Evolutionary conservation across 2,797 vertebrate genomes (phyloP), one percentile per base, ranked within the genome.

Genomic region (Rousettus madagascariensis): DNA sequence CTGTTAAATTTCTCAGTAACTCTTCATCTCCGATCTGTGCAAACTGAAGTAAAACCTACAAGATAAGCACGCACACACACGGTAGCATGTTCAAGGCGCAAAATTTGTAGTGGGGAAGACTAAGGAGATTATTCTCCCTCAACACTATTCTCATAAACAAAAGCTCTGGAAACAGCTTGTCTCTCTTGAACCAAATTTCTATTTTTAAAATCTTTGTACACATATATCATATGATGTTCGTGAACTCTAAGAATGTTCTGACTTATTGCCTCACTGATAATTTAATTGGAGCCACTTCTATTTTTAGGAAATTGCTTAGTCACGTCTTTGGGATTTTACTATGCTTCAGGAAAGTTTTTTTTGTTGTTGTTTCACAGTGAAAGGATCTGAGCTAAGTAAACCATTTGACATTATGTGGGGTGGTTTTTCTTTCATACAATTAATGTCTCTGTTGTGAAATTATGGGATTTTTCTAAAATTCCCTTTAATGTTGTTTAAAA

Each of bases 201-300:
- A 78, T 88, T 96, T 97, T 92, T 93, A 94, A 91, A 75, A 10
- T 80, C 61, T 95, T 84, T 13, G 30, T 90, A 93, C 85, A 63
- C 78, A 78, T 82, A 77, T 57, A 82, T 86, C 36, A 79, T 57
- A 72, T 87, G 94, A 95, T 82, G 15, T 30, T 46, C 51, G 2
- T 92, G 86, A 96, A 96, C 26, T 65, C 53, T 85, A 96, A 96
- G 86, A 91, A 92, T 86, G 68, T 90, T 95, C 53, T 95, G 93
- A 93, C 51, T 94, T 94, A 90, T 8, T 96, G 75, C 61, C 53
- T 95, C 55, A 77, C 59, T 93, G 57, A 94, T 96, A 88, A 93
- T 92, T 96, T 94, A 90, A 94, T 90, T 96, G 77, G 51, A 85
- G 41, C 2, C 24, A 90, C 65, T 96, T 85, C 86, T 96, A 89